Percentiles rank a stretch among this genome's conserved stretches.
These are phyloP conservation scores for Caloenas nicobarica DNA, from an alignment of 2,113 vertebrate genomes.

Conservation along the genomic window DNA sequence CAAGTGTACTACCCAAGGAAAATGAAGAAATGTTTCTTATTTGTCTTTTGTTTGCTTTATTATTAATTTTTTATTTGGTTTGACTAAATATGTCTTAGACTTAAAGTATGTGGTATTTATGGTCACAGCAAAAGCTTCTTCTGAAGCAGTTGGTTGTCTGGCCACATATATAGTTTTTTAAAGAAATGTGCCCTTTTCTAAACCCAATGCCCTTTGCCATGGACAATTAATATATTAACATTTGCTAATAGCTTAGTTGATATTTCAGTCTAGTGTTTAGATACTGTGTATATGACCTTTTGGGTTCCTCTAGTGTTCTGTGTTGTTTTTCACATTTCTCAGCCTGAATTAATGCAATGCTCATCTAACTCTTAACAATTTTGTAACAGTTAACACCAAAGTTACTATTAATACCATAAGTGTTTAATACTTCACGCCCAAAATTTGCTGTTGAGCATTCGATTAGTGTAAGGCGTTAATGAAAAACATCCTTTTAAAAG, in stretches of 20 bases:
- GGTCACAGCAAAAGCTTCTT: background rate
- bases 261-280: constrained; percentile 21
- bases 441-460: background rate
- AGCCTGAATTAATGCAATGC: background rate
- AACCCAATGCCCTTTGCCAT: background rate
- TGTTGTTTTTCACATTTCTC: background rate
- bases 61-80: background rate
- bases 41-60: background rate
- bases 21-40: background rate
- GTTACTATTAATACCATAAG: background rate
- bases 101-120: background rate
- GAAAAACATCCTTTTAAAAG: background rate
- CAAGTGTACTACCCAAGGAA: background rate
- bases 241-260: constrained; percentile 43
- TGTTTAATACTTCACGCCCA: background rate
- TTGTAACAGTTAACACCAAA: background rate
- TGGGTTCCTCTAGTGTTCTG: background rate
- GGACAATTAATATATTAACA: constrained; percentile 29
- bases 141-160: constrained; percentile 21
- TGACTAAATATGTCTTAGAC: background rate
- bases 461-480: background rate
- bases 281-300: background rate
- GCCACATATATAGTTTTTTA: background rate
- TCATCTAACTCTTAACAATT: background rate
- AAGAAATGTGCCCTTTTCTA: constrained; percentile 28